Evolutionary conservation across 2,113 vertebrate species (phyloP).

Genomic region (Gymnorhina tibicen): DNA sequence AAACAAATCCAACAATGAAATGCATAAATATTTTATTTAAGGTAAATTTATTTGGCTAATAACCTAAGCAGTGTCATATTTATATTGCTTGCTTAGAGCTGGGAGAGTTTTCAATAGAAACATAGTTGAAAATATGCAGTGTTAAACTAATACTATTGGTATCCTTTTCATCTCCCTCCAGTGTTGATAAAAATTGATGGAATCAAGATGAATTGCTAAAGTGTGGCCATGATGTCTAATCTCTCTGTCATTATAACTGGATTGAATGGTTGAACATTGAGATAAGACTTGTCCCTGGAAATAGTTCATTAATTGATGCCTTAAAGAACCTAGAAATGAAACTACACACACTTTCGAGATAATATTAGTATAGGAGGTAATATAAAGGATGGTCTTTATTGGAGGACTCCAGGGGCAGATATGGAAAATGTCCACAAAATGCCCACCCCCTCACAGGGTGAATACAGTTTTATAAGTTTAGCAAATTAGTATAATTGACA

Average conservation of each 20-base stretch:
- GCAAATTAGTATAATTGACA: not conserved
- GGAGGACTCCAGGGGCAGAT: not conserved
- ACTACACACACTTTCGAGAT: fast-evolving
- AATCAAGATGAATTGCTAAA: not conserved
- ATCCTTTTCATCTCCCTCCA: not conserved
- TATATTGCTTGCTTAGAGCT: not conserved
- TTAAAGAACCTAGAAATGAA: not conserved
- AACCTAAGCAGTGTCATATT: not conserved
- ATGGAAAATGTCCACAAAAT: not conserved
- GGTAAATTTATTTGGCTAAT: not conserved
- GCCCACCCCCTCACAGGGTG: fast-evolving
- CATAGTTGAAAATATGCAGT: not conserved
- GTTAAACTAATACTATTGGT: not conserved
- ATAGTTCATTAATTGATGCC: not conserved
- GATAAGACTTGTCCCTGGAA: not conserved
- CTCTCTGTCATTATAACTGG: not conserved
- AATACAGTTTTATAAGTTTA: not conserved
- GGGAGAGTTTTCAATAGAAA: not conserved
- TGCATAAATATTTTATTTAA: not conserved
- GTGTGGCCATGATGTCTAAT: not conserved
- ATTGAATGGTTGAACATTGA: not conserved
- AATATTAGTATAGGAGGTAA: not conserved
- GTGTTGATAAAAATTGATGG: not conserved
- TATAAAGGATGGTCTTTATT: not conserved
- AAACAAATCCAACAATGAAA: not conserved